Percentiles rank a stretch among this genome's conserved stretches.
Conservation (phyloP, 2,888 invertebrate genomes). For the Dugesia japonica region DNA sequence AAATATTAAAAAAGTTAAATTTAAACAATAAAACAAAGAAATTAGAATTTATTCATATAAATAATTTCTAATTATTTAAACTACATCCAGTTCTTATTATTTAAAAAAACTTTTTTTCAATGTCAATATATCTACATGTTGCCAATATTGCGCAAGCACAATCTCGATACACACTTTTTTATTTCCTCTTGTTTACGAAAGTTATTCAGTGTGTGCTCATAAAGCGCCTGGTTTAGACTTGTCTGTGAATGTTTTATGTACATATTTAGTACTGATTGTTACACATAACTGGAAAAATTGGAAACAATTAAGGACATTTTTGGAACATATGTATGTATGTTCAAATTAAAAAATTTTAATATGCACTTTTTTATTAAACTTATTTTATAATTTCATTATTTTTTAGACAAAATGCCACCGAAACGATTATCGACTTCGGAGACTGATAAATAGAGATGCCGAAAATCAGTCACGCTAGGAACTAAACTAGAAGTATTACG, state of each 20-base stretch:
- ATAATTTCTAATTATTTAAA: too few species aligned
- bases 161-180: neutral
- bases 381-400: too few species aligned
- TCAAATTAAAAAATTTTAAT: slow-evolving; percentile 5
- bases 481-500: slow-evolving; percentile 12
- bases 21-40: too few species aligned
- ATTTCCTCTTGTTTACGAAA: slow-evolving; percentile 1
- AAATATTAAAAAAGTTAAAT: too few species aligned
- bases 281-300: slow-evolving; percentile 12
- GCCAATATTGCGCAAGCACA: too few species aligned
- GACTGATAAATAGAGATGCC: too few species aligned
- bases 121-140: too few species aligned
- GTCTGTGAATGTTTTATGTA: slow-evolving; percentile 20
- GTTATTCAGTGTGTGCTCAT: slow-evolving; percentile 11
- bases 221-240: slow-evolving; percentile 13
- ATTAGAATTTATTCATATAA: too few species aligned
- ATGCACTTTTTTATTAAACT: slow-evolving; percentile 1
- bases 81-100: too few species aligned
- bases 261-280: neutral
- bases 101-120: too few species aligned
- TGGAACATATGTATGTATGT: neutral
- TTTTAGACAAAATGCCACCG: neutral
- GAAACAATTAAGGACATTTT: neutral
- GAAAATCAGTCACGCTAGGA: slow-evolving; percentile 3
- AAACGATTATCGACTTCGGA: too few species aligned